Evolutionary conservation across 2,113 vertebrate genomes (phyloP).

Genomic region (Arothron firmamentum): DNA sequence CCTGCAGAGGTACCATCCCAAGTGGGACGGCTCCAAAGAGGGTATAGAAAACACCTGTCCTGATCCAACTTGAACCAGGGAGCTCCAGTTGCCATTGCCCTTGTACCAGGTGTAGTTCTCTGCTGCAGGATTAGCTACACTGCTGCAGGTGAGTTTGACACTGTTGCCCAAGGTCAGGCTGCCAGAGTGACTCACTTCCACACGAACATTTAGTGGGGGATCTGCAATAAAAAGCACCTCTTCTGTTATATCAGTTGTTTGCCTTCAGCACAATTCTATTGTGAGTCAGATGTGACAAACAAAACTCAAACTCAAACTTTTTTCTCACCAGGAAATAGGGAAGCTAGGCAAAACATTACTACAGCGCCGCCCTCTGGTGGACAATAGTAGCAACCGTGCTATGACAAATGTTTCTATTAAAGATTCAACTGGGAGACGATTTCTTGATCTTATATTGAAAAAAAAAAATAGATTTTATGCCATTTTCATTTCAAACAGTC

Average conservation of each 20-base stretch:
- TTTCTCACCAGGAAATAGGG: no score
- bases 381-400: no score
- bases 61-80: constrained; percentile 35
- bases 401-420: no score
- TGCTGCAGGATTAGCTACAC: constrained; percentile 45
- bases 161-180: constrained; percentile 16
- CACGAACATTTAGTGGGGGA: constrained; percentile 32
- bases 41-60: constrained; percentile 41
- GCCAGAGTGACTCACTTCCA: constrained; percentile 17
- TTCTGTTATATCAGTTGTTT: no score
- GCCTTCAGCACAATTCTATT: no score
- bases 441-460: no score
- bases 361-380: no score
- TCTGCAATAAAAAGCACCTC: constrained; percentile 31
- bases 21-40: constrained; percentile 25
- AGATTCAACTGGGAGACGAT: no score
- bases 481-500: not conserved
- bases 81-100: not conserved
- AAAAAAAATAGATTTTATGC: no score
- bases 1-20: constrained; percentile 46
- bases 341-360: no score
- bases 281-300: no score
- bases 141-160: constrained; percentile 52
- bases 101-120: constrained; percentile 56
- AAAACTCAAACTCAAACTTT: no score